A percentile compares a stretch with the other conserved stretches of the same genome.
Evolutionary conservation across 2,888 invertebrate species (phyloP).

Genomic region (Melangyna quadrimaculata): DNA sequence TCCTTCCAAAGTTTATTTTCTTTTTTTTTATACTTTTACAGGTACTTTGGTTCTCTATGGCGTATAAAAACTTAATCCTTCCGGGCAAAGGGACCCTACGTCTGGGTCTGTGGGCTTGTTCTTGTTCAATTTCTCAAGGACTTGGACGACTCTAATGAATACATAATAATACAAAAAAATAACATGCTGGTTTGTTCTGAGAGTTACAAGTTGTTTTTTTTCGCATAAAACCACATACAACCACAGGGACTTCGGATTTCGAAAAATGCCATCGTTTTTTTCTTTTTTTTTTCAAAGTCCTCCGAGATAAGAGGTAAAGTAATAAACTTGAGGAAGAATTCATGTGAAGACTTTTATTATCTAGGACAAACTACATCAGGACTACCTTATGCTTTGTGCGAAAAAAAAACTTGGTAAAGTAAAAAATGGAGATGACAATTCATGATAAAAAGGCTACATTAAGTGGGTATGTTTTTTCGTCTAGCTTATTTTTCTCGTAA

Average conservation of each 20-base stretch:
- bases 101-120: background rate
- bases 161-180: background rate
- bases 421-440: background rate
- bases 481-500: background rate
- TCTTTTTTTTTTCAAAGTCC: background rate
- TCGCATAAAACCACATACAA: background rate
- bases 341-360: slow-evolving; percentile 1
- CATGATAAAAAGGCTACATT: background rate
- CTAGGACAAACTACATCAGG: background rate
- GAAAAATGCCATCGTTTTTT: background rate
- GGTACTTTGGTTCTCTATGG: background rate
- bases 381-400: no score
- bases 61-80: background rate
- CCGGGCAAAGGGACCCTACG: background rate
- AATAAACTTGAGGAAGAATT: background rate
- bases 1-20: background rate
- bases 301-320: background rate
- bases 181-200: background rate
- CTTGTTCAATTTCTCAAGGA: background rate
- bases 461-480: background rate
- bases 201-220: background rate
- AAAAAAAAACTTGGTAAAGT: background rate
- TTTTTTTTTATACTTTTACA: background rate
- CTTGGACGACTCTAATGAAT: background rate
- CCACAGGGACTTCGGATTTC: background rate